These are phyloP conservation scores for Acholoe squamosa DNA, from an alignment of 2,888 invertebrate species.

Conservation along the genomic window DNA sequence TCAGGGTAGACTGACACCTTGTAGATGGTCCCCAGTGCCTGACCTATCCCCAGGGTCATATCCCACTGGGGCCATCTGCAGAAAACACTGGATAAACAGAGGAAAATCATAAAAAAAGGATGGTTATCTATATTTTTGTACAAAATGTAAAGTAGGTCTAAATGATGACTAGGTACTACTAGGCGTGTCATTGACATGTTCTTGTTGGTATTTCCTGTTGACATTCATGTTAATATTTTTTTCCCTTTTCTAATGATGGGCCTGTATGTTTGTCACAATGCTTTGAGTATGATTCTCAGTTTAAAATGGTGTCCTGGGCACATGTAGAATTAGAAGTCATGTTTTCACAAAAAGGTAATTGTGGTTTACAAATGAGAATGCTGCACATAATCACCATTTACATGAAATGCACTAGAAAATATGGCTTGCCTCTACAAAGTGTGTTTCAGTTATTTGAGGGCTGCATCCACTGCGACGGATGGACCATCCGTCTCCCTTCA, in stretches of 20 bases:
- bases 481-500: no score
- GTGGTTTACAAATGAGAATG: neutral
- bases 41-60: neutral
- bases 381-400: neutral
- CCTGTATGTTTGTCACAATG: neutral
- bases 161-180: conserved; percentile 44
- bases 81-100: neutral
- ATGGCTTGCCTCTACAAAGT: neutral
- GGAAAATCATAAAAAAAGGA: neutral
- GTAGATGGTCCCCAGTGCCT: conserved; percentile 18
- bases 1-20: neutral
- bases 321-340: neutral
- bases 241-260: neutral
- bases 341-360: neutral
- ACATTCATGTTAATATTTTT: neutral
- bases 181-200: conserved; percentile 12
- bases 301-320: neutral
- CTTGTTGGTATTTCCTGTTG: conserved; percentile 58
- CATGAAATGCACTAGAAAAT: neutral
- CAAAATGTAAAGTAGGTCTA: conserved; percentile 43
- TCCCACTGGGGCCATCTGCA: neutral
- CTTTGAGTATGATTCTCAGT: neutral
- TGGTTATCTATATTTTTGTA: conserved; percentile 40
- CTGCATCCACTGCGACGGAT: no score
- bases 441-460: neutral